Evolutionary conservation across 2,888 invertebrate genomes (phyloP).

Genomic region (Lochmaea capreae): DNA sequence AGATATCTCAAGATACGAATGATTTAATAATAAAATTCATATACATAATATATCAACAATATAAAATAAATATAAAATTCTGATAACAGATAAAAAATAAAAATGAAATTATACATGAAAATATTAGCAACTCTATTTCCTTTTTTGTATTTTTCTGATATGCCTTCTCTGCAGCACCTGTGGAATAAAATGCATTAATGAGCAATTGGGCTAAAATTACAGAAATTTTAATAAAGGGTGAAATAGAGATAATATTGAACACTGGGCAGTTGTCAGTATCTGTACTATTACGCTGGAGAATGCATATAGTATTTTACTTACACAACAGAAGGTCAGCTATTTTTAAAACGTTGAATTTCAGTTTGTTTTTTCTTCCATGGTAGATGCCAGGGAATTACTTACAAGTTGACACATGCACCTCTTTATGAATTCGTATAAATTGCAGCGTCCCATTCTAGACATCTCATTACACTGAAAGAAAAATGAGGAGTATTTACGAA

Average conservation of each 20-base stretch:
- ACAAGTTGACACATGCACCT: neutral
- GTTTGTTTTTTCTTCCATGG: neutral
- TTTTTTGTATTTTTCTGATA: neutral
- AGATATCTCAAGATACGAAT: too few species aligned
- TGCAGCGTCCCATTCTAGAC: neutral
- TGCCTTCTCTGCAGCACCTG: neutral
- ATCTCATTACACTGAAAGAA: slow-evolving; percentile 1
- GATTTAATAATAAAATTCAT: too few species aligned
- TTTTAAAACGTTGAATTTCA: neutral
- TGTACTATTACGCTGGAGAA: neutral
- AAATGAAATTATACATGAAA: neutral
- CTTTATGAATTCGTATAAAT: neutral
- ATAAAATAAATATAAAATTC: neutral
- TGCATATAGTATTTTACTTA: neutral
- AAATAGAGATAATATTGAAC: too few species aligned
- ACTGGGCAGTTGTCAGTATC: neutral
- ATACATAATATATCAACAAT: neutral
- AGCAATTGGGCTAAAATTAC: neutral
- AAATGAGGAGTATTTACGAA: too few species aligned
- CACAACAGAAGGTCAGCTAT: neutral
- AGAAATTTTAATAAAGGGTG: neutral
- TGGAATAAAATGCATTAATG: neutral
- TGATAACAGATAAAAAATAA: neutral
- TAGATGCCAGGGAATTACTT: neutral
- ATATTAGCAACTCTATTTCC: neutral